Percentiles rank a stretch among this genome's conserved stretches.
Conservation (phyloP, 2,797 vertebrate genomes). For the Falco cherrug region DNA sequence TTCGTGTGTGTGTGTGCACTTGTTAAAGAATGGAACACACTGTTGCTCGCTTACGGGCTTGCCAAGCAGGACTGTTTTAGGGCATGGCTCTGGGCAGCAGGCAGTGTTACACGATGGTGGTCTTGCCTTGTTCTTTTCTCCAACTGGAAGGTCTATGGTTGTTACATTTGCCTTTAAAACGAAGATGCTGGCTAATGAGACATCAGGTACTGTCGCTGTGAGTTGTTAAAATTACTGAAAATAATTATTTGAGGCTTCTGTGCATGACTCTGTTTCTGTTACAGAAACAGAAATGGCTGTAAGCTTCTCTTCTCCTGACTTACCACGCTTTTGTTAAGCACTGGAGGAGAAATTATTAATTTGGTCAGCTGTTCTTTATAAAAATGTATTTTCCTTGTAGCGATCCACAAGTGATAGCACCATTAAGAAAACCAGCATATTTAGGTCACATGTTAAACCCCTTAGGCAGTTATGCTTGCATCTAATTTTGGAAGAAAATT, state of each 20-base stretch:
- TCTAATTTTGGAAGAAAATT: slow-evolving; percentile 34
- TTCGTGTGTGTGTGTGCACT: background rate
- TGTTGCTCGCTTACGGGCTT: rapidly evolving
- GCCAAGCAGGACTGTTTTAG: background rate
- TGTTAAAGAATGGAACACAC: rapidly evolving
- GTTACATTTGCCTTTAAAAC: background rate
- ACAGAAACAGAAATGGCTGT: background rate
- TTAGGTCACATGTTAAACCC: slow-evolving; percentile 29
- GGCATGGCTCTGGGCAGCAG: background rate
- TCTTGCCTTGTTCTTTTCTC: background rate
- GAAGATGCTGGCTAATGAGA: background rate
- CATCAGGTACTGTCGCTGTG: background rate
- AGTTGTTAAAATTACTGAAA: background rate
- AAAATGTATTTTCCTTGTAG: slow-evolving; percentile 19
- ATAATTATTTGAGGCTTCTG: background rate
- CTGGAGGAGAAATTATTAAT: slow-evolving; percentile 61
- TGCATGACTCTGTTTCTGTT: background rate
- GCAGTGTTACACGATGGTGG: background rate
- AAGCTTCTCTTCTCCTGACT: background rate
- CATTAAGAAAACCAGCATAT: slow-evolving; percentile 4
- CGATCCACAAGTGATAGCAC: slow-evolving; percentile 1
- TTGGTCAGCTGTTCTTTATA: slow-evolving; percentile 15
- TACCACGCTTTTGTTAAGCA: background rate
- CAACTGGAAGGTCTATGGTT: background rate
- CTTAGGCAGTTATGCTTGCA: background rate